Evolutionary conservation across 2,888 invertebrate genomes (phyloP).

Genomic region (Calephelis perditalis): DNA sequence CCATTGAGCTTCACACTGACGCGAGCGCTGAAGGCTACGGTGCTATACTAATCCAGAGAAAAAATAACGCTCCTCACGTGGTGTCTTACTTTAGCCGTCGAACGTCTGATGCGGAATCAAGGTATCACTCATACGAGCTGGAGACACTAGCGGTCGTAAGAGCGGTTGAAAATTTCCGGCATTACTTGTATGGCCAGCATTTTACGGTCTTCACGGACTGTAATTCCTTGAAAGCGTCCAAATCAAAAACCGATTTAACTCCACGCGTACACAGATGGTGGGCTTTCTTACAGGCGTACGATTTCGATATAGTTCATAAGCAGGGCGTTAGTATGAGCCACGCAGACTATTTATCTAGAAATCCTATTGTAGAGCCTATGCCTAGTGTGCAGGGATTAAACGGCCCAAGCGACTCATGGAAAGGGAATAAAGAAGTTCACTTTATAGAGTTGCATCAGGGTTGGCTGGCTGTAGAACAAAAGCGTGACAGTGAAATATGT

Average conservation of each 20-base stretch:
- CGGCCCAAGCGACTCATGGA: background rate
- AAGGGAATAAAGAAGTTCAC: background rate
- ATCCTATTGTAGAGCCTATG: constrained; percentile 20
- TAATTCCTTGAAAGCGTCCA: constrained; percentile 19
- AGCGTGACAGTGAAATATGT: constrained; percentile 30
- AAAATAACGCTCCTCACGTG: background rate
- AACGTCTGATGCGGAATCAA: constrained; percentile 15
- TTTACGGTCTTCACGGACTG: constrained; percentile 17
- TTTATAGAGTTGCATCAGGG: constrained; percentile 28
- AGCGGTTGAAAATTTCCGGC: constrained; percentile 27
- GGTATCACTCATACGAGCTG: constrained; percentile 23
- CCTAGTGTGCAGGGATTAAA: background rate
- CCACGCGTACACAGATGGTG: constrained; percentile 34
- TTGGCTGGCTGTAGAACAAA: constrained; percentile 36
- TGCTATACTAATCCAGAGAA: constrained; percentile 24
- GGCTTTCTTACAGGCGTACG: constrained; percentile 28
- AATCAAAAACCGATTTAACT: constrained; percentile 28
- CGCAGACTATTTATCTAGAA: constrained; percentile 32
- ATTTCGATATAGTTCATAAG: constrained; percentile 28
- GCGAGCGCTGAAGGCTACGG: constrained; percentile 34
- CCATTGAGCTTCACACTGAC: constrained; percentile 30
- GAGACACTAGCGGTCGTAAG: constrained; percentile 23
- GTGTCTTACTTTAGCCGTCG: constrained; percentile 20
- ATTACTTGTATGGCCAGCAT: constrained; percentile 25
- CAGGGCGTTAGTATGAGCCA: constrained; percentile 30